Conservation (phyloP, 2,888 invertebrate species). For the Ectemnius continuus region DNA sequence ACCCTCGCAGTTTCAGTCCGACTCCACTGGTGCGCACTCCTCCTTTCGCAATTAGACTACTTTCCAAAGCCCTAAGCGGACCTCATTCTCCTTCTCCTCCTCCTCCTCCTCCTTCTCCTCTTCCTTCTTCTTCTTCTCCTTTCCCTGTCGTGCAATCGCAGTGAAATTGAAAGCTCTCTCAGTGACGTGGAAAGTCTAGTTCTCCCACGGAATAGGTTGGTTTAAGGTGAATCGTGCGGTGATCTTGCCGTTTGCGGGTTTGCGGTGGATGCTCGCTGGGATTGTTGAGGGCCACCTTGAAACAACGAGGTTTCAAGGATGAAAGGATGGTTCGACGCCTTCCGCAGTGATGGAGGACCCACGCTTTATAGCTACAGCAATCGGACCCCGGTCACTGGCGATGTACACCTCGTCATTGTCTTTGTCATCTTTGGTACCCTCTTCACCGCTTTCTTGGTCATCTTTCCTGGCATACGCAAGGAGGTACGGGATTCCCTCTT, state of each 20-base stretch:
- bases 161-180: too few species aligned
- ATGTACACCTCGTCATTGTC: conserved; percentile 92
- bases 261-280: too few species aligned
- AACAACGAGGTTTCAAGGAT: conserved; percentile 77
- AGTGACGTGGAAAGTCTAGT: too few species aligned
- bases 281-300: too few species aligned
- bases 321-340: conserved; percentile 98
- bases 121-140: too few species aligned
- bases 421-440: conserved; percentile 93
- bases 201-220: too few species aligned
- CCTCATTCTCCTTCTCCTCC: too few species aligned
- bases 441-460: conserved; percentile 95
- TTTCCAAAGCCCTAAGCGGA: too few species aligned
- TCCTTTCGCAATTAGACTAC: background rate
- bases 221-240: too few species aligned
- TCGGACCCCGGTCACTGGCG: conserved; percentile 96
- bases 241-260: too few species aligned
- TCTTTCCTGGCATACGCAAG: conserved; percentile 97
- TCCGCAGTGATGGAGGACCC: conserved; percentile 97
- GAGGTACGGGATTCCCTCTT: conserved; percentile 82
- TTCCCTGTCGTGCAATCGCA: too few species aligned
- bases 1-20: background rate
- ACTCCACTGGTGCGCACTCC: background rate
- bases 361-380: conserved; percentile 97
- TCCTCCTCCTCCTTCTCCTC: too few species aligned